These are phyloP conservation scores for Amblyjoppa proteus DNA, from an alignment of 2,888 invertebrate genomes.

Conservation along the genomic window DNA sequence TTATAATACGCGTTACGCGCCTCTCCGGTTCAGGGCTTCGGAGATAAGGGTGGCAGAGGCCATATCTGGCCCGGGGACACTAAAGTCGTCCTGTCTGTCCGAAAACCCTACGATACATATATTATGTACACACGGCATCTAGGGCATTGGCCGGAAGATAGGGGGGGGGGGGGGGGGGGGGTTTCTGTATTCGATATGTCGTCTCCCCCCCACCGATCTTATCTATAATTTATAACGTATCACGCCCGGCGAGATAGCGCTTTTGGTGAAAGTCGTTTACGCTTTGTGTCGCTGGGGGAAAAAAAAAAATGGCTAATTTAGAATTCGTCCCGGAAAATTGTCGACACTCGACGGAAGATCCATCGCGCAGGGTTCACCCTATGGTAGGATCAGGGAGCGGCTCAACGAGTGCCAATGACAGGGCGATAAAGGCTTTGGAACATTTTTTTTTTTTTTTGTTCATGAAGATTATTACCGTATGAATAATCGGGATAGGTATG, in stretches of 20 bases:
- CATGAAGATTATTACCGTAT: constrained; percentile 31
- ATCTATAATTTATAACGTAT: constrained; percentile 69
- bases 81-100: constrained; percentile 50
- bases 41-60: constrained; percentile 62
- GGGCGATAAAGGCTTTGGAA: constrained; percentile 13
- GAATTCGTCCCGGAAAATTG: constrained; percentile 54
- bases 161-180: too few relatives aligned
- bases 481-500: constrained; percentile 49
- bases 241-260: constrained; percentile 64
- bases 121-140: constrained; percentile 48
- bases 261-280: constrained; percentile 25
- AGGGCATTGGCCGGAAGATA: background rate
- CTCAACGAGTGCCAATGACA: constrained; percentile 50
- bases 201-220: constrained; percentile 43
- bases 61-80: constrained; percentile 49
- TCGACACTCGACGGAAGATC: background rate
- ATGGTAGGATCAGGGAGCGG: background rate
- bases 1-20: constrained; percentile 65
- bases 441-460: constrained; percentile 1
- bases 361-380: background rate
- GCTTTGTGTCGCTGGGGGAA: constrained; percentile 34
- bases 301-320: constrained; percentile 43
- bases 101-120: constrained; percentile 56
- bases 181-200: constrained; percentile 51
- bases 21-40: constrained; percentile 43